phyloP scores from a whole-genome alignment of 1,140 invertebrate genomes.

The Anoplolepis gracilipes region DNA sequence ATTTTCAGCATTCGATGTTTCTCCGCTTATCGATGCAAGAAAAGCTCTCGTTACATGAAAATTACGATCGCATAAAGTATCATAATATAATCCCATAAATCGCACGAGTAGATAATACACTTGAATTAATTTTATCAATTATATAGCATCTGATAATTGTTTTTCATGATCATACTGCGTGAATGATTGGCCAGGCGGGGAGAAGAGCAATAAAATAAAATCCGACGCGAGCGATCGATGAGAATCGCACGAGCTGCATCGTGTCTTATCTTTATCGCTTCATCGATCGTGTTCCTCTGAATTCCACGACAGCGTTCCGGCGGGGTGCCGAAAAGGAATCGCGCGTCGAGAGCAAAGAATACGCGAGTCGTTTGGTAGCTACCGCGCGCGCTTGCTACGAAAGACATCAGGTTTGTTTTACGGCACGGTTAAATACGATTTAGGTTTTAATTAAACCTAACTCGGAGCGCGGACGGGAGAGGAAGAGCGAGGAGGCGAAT shows the following conservation, averaged over 20 bases:
- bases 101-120: neutral
- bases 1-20: neutral
- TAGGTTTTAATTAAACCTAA: conserved; percentile 80
- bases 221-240: neutral
- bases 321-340: conserved; percentile 49
- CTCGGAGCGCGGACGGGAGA: conserved; percentile 64
- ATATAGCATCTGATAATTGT: neutral
- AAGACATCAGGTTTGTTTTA: conserved; percentile 80
- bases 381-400: conserved; percentile 67
- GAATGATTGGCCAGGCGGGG: conserved; percentile 1
- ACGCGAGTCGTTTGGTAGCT: conserved; percentile 69
- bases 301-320: conserved; percentile 9
- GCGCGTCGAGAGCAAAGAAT: conserved; percentile 56
- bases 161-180: neutral
- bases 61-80: neutral
- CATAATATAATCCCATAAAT: neutral
- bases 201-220: conserved; percentile 9
- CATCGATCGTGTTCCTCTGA: conserved; percentile 6
- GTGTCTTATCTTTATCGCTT: conserved; percentile 26
- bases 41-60: neutral
- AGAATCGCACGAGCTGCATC: conserved; percentile 28
- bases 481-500: conserved; percentile 59
- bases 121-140: neutral
- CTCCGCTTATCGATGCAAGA: neutral
- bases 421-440: conserved; percentile 80